A percentile compares a stretch with the other conserved stretches of the same genome.
Evolutionary conservation across 2,888 invertebrate genomes (phyloP).

Genomic region (Orthonevra nobilis): DNA sequence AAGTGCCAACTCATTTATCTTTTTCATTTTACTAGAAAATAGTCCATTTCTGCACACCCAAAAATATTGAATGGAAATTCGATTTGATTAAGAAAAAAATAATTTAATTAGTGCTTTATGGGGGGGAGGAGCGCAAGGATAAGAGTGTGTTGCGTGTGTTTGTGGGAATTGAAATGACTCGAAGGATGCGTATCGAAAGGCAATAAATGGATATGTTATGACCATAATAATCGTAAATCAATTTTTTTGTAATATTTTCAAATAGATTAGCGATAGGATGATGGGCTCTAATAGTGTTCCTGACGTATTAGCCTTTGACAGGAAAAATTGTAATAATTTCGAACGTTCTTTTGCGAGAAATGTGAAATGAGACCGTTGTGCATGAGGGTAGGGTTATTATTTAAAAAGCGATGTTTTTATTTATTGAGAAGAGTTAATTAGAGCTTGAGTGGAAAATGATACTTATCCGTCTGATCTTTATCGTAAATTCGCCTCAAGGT

Average conservation of each 20-base stretch:
- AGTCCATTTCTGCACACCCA: constrained; percentile 56
- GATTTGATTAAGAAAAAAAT: constrained; percentile 62
- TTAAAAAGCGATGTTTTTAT: too few relatives aligned
- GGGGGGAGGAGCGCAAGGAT: neutral
- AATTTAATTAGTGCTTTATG: constrained; percentile 50
- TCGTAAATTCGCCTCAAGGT: too few relatives aligned
- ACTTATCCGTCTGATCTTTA: too few relatives aligned
- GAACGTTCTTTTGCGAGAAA: too few relatives aligned
- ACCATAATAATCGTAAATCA: constrained; percentile 50
- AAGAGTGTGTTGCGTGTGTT: too few relatives aligned
- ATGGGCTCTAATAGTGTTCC: neutral
- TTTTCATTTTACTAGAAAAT: constrained; percentile 11
- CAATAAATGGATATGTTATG: constrained; percentile 43
- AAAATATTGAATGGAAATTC: constrained; percentile 53
- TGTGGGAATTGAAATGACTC: constrained; percentile 15
- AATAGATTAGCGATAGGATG: neutral
- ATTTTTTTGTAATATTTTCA: constrained; percentile 44
- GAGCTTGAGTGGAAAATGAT: too few relatives aligned
- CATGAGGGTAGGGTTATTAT: too few relatives aligned
- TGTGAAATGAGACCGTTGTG: too few relatives aligned
- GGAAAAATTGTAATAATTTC: too few relatives aligned
- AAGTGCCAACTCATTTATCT: constrained; percentile 44
- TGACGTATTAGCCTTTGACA: constrained; percentile 12
- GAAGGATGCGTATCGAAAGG: constrained; percentile 34
- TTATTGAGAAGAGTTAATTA: too few relatives aligned